phyloP scores from a whole-genome alignment of 1,140 invertebrate species.

The Periplaneta americana region DNA sequence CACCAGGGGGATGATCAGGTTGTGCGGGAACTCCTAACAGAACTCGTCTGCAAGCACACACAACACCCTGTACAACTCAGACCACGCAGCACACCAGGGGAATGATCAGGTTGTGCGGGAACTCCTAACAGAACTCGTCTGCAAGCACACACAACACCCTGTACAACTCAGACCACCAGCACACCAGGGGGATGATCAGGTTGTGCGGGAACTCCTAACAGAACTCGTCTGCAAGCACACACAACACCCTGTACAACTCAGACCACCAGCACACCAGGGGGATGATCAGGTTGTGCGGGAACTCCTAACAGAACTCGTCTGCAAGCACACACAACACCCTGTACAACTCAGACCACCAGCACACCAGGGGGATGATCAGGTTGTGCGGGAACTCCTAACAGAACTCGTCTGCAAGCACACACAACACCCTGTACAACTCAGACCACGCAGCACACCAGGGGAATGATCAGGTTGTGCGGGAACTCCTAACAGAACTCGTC shows the following conservation, averaged over 20 bases:
- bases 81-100: slow-evolving; percentile 92
- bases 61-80: no score
- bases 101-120: slow-evolving; percentile 83
- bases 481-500: slow-evolving; percentile 91
- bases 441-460: slow-evolving; percentile 91
- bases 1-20: slow-evolving; percentile 79
- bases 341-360: no score
- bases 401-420: slow-evolving; percentile 69
- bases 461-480: slow-evolving; percentile 83
- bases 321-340: slow-evolving; percentile 34
- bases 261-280: slow-evolving; percentile 93
- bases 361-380: slow-evolving; percentile 81
- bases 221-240: slow-evolving; percentile 69
- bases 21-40: slow-evolving; percentile 88
- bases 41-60: slow-evolving; percentile 69
- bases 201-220: slow-evolving; percentile 90
- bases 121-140: slow-evolving; percentile 91
- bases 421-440: no score
- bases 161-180: slow-evolving; percentile 52
- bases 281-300: slow-evolving; percentile 82
- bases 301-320: slow-evolving; percentile 91
- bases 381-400: slow-evolving; percentile 90
- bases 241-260: no score
- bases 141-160: slow-evolving; percentile 30
- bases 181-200: slow-evolving; percentile 81